phyloP scores from a whole-genome alignment of 37 sponge, comb jelly and placozoan genomes.

The Halichondria panicea region DNA sequence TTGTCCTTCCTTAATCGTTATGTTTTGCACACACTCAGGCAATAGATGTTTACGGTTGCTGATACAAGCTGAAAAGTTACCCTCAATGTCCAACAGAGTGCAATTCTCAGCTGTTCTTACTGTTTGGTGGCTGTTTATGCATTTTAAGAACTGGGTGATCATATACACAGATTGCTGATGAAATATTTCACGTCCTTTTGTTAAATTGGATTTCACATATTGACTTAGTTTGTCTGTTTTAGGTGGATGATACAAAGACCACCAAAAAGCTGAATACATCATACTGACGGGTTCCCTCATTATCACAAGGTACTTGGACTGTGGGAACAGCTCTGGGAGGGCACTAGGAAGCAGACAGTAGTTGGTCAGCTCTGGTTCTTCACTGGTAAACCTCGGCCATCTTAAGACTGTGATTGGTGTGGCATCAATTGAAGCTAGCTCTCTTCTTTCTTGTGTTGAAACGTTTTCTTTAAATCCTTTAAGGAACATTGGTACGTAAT shows the following conservation, averaged over 20 bases:
- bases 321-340: slow-evolving; percentile 31
- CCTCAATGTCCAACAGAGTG: no score
- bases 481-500: slow-evolving; percentile 8
- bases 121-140: background rate
- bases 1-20: slow-evolving; percentile 7
- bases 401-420: slow-evolving; percentile 19
- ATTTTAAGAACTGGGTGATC: slow-evolving; percentile 14
- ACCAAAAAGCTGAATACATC: slow-evolving; percentile 53
- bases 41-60: background rate
- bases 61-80: no score
- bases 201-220: no score
- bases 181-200: slow-evolving; percentile 39
- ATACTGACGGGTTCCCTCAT: slow-evolving; percentile 42
- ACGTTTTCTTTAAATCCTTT: background rate
- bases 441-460: background rate
- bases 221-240: no score
- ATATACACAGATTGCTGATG: slow-evolving; percentile 1
- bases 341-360: slow-evolving; percentile 39
- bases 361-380: slow-evolving; percentile 6
- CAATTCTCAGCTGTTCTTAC: background rate
- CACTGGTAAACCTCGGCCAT: slow-evolving; percentile 16
- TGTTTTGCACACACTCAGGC: slow-evolving; percentile 6
- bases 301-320: slow-evolving; percentile 43
- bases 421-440: slow-evolving; percentile 7
- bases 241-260: background rate